phyloP scores from a whole-genome alignment of 2,797 vertebrate species.

The Muraenolepis orangiensis region DNA sequence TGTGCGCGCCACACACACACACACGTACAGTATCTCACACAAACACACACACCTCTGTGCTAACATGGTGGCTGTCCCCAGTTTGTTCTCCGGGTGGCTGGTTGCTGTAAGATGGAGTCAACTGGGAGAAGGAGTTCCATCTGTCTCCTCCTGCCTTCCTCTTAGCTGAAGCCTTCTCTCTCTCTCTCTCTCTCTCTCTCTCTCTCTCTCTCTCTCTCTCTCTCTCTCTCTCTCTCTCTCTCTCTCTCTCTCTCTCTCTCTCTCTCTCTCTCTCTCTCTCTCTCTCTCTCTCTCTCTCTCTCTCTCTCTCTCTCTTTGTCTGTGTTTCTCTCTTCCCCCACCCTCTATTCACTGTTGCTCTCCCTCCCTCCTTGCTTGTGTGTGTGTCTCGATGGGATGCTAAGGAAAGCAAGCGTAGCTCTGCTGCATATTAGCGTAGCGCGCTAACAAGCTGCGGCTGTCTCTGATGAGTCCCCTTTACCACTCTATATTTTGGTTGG shows the following conservation, averaged over 20 bases:
- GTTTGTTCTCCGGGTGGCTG: conserved; percentile 41
- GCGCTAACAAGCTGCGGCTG: conserved; percentile 59
- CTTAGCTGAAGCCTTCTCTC: not conserved
- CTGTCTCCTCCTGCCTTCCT: conserved; percentile 46
- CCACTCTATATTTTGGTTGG: conserved; percentile 22
- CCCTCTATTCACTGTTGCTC: too few species aligned
- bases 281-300: too few species aligned
- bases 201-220: too few species aligned
- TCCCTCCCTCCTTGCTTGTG: conserved; percentile 36
- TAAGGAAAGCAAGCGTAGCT: conserved; percentile 51
- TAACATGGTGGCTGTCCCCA: conserved; percentile 8
- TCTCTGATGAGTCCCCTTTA: conserved; percentile 65
- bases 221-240: too few species aligned
- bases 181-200: conserved; percentile 10
- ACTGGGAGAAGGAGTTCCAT: conserved; percentile 58
- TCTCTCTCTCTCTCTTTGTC: too few species aligned
- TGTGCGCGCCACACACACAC: too few species aligned
- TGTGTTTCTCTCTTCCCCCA: too few species aligned
- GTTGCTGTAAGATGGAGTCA: conserved; percentile 49
- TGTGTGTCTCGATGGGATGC: conserved; percentile 59
- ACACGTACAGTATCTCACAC: conserved; percentile 2
- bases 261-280: too few species aligned
- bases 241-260: too few species aligned
- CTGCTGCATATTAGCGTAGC: conserved; percentile 55
- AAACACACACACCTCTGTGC: conserved; percentile 3